These are phyloP conservation scores for Phyllotis vaccarum DNA, from an alignment of 2,797 vertebrate species.

Conservation along the genomic window DNA sequence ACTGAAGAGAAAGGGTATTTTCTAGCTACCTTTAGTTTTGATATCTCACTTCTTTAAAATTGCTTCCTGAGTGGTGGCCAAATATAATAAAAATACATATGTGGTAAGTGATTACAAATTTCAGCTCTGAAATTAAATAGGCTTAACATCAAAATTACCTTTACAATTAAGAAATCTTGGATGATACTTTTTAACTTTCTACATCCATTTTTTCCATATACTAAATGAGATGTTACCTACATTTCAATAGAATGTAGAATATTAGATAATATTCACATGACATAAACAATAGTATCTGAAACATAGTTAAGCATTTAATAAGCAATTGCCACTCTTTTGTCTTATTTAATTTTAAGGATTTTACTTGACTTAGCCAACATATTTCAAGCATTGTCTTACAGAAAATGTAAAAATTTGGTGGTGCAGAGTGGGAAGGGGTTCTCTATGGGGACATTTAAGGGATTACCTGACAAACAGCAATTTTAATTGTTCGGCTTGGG, in stretches of 20 bases:
- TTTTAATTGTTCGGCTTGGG: slow-evolving; percentile 19
- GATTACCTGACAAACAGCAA: not conserved
- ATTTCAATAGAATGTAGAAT: slow-evolving; percentile 22
- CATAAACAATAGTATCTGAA: not conserved
- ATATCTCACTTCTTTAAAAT: slow-evolving; percentile 48
- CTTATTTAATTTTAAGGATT: slow-evolving; percentile 42
- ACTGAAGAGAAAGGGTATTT: slow-evolving; percentile 27
- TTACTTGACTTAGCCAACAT: slow-evolving; percentile 42
- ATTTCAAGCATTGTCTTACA: slow-evolving; percentile 25
- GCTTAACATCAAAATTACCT: slow-evolving; percentile 3
- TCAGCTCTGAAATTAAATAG: slow-evolving; percentile 43
- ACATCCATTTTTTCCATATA: slow-evolving; percentile 27
- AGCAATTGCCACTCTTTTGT: slow-evolving; percentile 48
- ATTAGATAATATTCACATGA: not conserved
- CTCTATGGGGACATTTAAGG: slow-evolving; percentile 35
- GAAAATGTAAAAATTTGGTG: not conserved
- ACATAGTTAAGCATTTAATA: slow-evolving; percentile 43
- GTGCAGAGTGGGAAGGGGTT: not conserved
- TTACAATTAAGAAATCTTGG: slow-evolving; percentile 2
- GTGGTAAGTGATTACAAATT: not conserved
- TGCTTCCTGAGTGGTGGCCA: slow-evolving; percentile 15
- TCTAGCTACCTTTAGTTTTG: slow-evolving; percentile 25
- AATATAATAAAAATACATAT: not conserved
- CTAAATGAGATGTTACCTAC: slow-evolving; percentile 42
- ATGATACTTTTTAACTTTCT: not conserved